These are phyloP conservation scores for Penelope pileata DNA, from an alignment of 2,113 vertebrate species.

Conservation along the genomic window DNA sequence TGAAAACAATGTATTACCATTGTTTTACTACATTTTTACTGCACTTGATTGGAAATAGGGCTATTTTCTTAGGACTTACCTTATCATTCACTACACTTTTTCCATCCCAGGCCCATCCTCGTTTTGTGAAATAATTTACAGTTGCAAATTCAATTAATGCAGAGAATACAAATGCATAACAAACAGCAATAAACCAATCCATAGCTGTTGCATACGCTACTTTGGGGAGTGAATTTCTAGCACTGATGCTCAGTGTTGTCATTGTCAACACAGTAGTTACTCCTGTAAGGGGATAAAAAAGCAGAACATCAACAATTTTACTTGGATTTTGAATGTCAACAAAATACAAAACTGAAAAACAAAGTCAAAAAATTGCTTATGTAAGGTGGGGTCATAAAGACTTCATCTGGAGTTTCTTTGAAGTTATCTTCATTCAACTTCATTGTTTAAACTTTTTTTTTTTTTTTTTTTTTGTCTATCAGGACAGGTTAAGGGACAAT, in stretches of 20 bases:
- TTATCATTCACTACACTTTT: constrained; percentile 97
- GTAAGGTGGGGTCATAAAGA: neutral
- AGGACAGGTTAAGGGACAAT: neutral
- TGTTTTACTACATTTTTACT: too few relatives aligned
- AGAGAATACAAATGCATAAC: constrained; percentile 98
- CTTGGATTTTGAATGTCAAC: neutral
- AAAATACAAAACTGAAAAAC: neutral
- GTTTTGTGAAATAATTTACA: constrained; percentile 99
- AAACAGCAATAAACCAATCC: constrained; percentile 99
- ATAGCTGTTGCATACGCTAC: constrained; percentile 98
- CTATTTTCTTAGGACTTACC: constrained; percentile 79
- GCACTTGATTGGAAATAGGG: neutral
- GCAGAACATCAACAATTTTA: neutral
- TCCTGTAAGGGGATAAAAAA: constrained; percentile 75
- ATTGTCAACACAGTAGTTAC: constrained; percentile 98
- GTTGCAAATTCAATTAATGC: constrained; percentile 98
- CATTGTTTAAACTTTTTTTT: neutral
- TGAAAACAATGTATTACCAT: neutral
- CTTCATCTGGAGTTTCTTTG: neutral
- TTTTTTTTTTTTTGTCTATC: neutral
- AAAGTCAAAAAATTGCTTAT: neutral
- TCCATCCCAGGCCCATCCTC: constrained; percentile 99
- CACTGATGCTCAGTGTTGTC: constrained; percentile 96
- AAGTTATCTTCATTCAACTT: neutral
- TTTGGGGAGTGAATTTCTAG: constrained; percentile 96